These are phyloP conservation scores for Drosophila serrata DNA, from an alignment of 1,140 invertebrate species.

Conservation along the genomic window DNA sequence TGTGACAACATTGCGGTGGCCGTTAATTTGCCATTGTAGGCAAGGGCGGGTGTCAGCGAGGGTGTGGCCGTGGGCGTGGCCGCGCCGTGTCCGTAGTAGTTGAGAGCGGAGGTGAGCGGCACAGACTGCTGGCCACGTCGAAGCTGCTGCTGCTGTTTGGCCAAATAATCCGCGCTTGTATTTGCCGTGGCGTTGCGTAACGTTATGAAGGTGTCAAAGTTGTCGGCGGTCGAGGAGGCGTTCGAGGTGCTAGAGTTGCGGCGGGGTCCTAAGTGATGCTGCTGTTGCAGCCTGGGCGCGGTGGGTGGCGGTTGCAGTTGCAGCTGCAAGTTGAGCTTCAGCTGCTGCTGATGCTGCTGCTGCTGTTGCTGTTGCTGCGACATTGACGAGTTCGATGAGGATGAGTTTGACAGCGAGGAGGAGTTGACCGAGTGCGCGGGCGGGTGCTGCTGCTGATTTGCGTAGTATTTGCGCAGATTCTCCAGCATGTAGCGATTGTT, in stretches of 20 bases:
- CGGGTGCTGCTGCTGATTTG: conserved; percentile 79
- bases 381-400: conserved; percentile 81
- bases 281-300: conserved; percentile 43
- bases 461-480: conserved; percentile 81
- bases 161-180: conserved; percentile 46
- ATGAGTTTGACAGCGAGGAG: conserved; percentile 80
- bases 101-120: conserved; percentile 70
- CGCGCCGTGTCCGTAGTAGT: conserved; percentile 71
- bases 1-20: conserved; percentile 80
- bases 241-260: conserved; percentile 81
- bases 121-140: conserved; percentile 41
- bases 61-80: conserved; percentile 40
- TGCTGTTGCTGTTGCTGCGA: conserved; percentile 73
- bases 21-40: conserved; percentile 80
- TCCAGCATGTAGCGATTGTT: conserved; percentile 79
- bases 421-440: conserved; percentile 78
- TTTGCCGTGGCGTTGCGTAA: conserved; percentile 64
- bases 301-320: conserved; percentile 46
- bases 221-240: conserved; percentile 78
- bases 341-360: conserved; percentile 60
- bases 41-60: conserved; percentile 41
- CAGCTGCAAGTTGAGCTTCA: conserved; percentile 43
- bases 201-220: conserved; percentile 81
- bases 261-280: conserved; percentile 64
- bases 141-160: conserved; percentile 54